Evolutionary conservation across 2,888 invertebrate species (phyloP).

Genomic region (Callyntrura guangdongensis): DNA sequence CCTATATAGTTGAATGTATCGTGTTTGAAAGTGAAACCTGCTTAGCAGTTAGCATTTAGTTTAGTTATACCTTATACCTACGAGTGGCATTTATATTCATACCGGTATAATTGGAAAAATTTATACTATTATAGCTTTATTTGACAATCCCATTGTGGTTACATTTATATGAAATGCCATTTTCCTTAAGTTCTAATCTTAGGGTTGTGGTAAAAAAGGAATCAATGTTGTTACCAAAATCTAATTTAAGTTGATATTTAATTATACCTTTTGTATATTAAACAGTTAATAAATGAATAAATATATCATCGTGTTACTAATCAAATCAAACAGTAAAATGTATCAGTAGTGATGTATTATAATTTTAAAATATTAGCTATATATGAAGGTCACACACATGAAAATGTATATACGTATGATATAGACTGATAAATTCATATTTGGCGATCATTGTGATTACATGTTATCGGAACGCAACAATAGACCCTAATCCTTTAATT

Average conservation of each 20-base stretch:
- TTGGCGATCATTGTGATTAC: conserved; percentile 13
- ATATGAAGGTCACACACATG: background rate
- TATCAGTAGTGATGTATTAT: background rate
- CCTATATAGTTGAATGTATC: background rate
- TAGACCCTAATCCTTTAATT: too few relatives aligned
- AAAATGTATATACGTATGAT: background rate
- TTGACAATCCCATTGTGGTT: conserved; percentile 41
- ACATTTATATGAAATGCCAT: background rate
- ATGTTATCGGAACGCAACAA: too few relatives aligned
- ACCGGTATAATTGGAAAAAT: conserved; percentile 29
- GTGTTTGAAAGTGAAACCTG: background rate
- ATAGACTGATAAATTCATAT: conserved; percentile 20
- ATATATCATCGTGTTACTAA: conserved; percentile 14
- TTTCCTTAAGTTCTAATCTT: conserved; percentile 3
- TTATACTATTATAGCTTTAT: conserved; percentile 41
- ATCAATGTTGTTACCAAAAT: conserved; percentile 43
- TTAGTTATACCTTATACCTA: background rate
- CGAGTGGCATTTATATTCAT: conserved; percentile 32
- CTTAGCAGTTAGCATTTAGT: background rate
- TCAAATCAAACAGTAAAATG: background rate
- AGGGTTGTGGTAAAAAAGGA: background rate
- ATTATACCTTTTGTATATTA: conserved; percentile 17
- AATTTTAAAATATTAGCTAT: background rate
- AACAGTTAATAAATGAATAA: conserved; percentile 37
- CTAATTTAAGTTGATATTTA: conserved; percentile 31